Base-by-base conservation (phyloP, 2,797 vertebrate genomes). In the Staurois parvus region DNA sequence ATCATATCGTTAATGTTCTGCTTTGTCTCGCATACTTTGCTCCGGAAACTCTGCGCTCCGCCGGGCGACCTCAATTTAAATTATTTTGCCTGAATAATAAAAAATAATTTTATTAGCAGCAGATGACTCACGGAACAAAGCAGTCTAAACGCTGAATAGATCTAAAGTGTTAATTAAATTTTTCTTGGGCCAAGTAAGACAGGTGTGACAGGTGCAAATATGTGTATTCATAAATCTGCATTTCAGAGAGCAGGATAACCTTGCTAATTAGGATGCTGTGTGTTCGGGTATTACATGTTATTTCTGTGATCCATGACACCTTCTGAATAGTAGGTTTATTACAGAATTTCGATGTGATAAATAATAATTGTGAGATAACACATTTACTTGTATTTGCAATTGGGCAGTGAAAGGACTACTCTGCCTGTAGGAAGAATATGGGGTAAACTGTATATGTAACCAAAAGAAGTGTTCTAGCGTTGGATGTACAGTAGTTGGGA, bases 121-220 rank as follows among this genome's bases (percentile, higher is more conserved):
- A 62, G 68, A 56, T 29, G 70, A 81, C 24, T 72, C 32, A 32
- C 30, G 24, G 70, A 82, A 73, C 56, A 82, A 82, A 82, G 28
- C 15, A 28, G 29, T 26, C 21, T 4, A 29, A 80, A 37, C 52
- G 21, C 52, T 29, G 6, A 68, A 12, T 29, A 67, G 29, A 79
- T 29, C 66, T 37, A 79, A 79, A 68, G 76, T 68, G 64, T 80
- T 80, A 70, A 70, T 80, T 80, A 80, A 70, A 70, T 80, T 69
- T 70, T 45, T 52, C 28, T 34, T 70, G 24, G 45, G 78, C 68
- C 67, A 56, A 32, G 42, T 80, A 48, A 21, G 62, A n/a, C 26
- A 21, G 19, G 19, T 42, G 15, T 79, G 78, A 70, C 66, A 70
- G 30, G 45, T 56, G 66, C 66, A 80, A 70, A 79, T 69, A 70